Evolutionary conservation across 2,797 vertebrate genomes (phyloP).

Genomic region (Gymnothorax javanicus): DNA sequence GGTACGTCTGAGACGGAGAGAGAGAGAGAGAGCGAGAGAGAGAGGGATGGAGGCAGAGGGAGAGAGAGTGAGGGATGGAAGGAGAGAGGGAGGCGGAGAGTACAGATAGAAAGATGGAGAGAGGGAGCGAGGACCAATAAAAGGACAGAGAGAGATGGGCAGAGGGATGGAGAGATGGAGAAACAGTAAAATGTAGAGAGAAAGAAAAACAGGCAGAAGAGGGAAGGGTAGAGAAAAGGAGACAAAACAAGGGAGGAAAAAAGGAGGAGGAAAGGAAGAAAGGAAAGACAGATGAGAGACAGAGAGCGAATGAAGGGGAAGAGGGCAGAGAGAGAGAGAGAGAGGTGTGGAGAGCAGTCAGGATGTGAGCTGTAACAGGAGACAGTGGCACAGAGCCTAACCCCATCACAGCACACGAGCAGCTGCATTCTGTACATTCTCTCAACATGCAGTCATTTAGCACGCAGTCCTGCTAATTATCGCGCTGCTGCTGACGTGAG

Average conservation of each 20-base stretch:
- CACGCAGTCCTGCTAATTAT: not conserved
- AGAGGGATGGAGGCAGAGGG: not conserved
- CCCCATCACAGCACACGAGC: conserved; percentile 17
- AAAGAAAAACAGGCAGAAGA: not conserved
- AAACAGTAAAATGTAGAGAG: not conserved
- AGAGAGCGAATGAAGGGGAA: not conserved
- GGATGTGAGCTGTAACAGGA: not conserved
- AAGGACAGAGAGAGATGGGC: not conserved
- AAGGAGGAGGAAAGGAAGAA: not conserved
- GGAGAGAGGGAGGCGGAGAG: not conserved
- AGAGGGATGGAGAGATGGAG: not conserved
- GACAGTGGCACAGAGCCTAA: not conserved
- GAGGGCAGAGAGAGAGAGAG: no score
- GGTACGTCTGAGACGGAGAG: conserved; percentile 80
- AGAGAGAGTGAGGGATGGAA: not conserved
- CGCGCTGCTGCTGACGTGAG: not conserved
- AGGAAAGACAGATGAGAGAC: not conserved
- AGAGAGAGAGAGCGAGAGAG: not conserved
- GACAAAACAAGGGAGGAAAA: not conserved
- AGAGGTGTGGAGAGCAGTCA: not conserved
- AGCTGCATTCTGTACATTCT: not conserved
- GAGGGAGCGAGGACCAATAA: no score
- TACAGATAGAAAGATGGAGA: not conserved
- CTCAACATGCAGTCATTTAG: not conserved
- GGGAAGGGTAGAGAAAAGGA: not conserved